phyloP scores from a whole-genome alignment of 2,888 invertebrate genomes.

The Polyommatus iphigenia region DNA sequence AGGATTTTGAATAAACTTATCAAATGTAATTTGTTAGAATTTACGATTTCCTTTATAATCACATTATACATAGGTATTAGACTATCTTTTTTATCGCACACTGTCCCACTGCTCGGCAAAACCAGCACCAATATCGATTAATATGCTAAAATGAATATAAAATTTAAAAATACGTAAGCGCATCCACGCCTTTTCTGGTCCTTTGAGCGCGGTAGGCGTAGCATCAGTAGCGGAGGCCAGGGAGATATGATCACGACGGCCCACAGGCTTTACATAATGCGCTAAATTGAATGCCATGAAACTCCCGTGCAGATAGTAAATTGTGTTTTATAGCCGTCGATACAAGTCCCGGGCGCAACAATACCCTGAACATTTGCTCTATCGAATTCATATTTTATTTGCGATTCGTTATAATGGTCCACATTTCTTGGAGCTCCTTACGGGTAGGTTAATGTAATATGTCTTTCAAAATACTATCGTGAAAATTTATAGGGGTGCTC shows the following conservation, averaged over 20 bases:
- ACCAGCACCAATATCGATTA: too few relatives aligned
- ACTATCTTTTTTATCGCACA: too few relatives aligned
- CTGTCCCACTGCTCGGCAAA: too few relatives aligned
- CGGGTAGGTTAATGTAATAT: background rate
- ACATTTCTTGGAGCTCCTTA: background rate
- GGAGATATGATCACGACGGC: conserved; percentile 57
- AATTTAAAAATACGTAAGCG: conserved; percentile 10
- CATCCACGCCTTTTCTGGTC: conserved; percentile 31
- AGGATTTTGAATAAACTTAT: too few relatives aligned
- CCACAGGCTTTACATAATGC: conserved; percentile 47
- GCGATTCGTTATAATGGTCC: background rate
- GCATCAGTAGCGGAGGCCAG: conserved; percentile 55
- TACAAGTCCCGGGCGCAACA: background rate
- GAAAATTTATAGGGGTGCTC: background rate
- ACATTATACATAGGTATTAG: too few relatives aligned
- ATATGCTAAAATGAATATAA: background rate
- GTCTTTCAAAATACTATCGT: background rate
- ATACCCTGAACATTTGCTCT: background rate
- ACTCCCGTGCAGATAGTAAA: conserved; percentile 30
- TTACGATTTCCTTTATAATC: too few relatives aligned
- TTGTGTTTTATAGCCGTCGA: conserved; percentile 32
- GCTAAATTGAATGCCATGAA: conserved; percentile 47
- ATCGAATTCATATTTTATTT: conserved; percentile 4
- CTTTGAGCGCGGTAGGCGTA: conserved; percentile 47
- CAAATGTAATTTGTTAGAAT: too few relatives aligned